Percentiles rank a stretch among this genome's conserved stretches.
phyloP scores from a whole-genome alignment of 2,888 invertebrate species.

The Subacronicta megacephala region DNA sequence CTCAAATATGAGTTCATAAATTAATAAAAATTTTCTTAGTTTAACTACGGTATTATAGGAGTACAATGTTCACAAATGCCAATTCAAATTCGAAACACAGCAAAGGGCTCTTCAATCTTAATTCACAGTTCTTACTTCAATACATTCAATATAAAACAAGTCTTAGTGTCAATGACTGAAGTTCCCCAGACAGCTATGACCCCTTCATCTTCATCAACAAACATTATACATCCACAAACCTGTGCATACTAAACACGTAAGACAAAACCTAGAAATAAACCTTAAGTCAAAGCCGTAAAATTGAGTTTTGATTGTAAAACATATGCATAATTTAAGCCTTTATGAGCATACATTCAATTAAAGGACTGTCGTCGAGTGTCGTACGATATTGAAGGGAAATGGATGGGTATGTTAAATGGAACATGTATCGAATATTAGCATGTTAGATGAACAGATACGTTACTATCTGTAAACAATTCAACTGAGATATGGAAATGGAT shows the following conservation, averaged over 20 bases:
- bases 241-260: slow-evolving; percentile 23
- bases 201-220: slow-evolving; percentile 65
- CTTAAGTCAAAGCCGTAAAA: slow-evolving; percentile 51
- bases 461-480: slow-evolving; percentile 46
- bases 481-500: slow-evolving; percentile 18
- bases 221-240: slow-evolving; percentile 60
- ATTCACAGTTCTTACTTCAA: slow-evolving; percentile 33
- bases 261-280: slow-evolving; percentile 24
- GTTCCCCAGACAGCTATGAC: slow-evolving; percentile 64
- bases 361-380: slow-evolving; percentile 62
- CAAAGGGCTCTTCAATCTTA: slow-evolving; percentile 30
- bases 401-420: slow-evolving; percentile 51
- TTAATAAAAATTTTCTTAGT: background rate
- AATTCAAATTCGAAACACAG: slow-evolving; percentile 25
- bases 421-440: slow-evolving; percentile 49
- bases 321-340: slow-evolving; percentile 68
- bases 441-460: slow-evolving; percentile 52
- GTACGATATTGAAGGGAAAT: slow-evolving; percentile 58
- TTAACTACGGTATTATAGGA: slow-evolving; percentile 6
- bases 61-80: slow-evolving; percentile 24
- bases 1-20: no score
- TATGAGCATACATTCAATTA: slow-evolving; percentile 76
- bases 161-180: slow-evolving; percentile 64
- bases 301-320: slow-evolving; percentile 48
- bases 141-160: slow-evolving; percentile 45